phyloP scores from a whole-genome alignment of 2,888 invertebrate genomes.

The Watsonalla cultraria region DNA sequence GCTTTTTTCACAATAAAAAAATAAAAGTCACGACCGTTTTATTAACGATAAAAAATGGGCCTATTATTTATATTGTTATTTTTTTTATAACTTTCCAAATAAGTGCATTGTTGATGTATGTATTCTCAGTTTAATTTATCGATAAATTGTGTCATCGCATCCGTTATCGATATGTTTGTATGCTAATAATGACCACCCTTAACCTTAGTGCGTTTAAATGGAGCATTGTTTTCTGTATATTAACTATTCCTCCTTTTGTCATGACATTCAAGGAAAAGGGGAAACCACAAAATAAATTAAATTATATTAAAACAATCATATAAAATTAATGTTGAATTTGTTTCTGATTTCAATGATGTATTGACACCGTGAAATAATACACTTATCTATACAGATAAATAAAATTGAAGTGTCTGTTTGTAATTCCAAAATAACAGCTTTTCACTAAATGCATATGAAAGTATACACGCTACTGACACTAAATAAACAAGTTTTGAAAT shows the following conservation, averaged over 20 bases:
- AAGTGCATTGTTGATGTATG: neutral
- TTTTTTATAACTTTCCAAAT: neutral
- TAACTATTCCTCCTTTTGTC: conserved; percentile 25
- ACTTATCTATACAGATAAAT: no score
- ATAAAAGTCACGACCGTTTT: conserved; percentile 29
- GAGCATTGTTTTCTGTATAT: conserved; percentile 31
- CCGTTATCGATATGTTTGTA: conserved; percentile 28
- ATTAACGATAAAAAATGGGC: conserved; percentile 34
- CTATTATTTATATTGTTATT: conserved; percentile 4
- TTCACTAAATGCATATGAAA: no score
- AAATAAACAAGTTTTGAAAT: no score
- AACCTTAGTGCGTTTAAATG: conserved; percentile 24
- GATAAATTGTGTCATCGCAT: conserved; percentile 20
- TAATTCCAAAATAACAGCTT: no score
- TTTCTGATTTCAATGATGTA: no score
- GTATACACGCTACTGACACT: no score
- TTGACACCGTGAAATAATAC: no score
- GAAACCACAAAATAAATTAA: neutral
- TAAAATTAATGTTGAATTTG: neutral
- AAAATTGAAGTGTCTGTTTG: no score
- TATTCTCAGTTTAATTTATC: conserved; percentile 14
- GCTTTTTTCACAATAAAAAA: conserved; percentile 38
- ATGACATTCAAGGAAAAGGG: conserved; percentile 2
- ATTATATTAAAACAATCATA: conserved; percentile 2
- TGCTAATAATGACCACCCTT: conserved; percentile 30